Percentiles rank a stretch among this genome's conserved stretches.
phyloP scores from a whole-genome alignment of 2,888 invertebrate genomes.

The Chrysodeixis includens region DNA sequence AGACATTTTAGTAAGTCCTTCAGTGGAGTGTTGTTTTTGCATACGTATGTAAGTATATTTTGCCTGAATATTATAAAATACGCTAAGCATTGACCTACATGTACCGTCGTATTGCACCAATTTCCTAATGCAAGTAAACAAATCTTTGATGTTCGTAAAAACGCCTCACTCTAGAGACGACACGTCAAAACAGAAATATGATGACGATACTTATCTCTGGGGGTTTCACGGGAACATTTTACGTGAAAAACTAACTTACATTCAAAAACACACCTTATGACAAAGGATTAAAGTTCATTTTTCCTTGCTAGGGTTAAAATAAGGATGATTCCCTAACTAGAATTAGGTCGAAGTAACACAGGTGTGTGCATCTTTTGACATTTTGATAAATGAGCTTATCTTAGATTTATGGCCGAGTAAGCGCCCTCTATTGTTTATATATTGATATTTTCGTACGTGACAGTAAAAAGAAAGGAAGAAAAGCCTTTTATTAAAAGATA shows the following conservation, averaged over 20 bases:
- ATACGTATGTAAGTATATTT: slow-evolving; percentile 1
- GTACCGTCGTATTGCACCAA: slow-evolving; percentile 39
- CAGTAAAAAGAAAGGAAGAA: slow-evolving; percentile 61
- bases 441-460: slow-evolving; percentile 60
- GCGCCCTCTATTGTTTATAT: slow-evolving; percentile 64
- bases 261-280: slow-evolving; percentile 49
- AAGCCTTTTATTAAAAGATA: slow-evolving; percentile 9
- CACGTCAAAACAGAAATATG: slow-evolving; percentile 75
- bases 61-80: slow-evolving; percentile 6
- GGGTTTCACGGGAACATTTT: slow-evolving; percentile 56
- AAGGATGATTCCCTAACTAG: slow-evolving; percentile 55
- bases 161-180: slow-evolving; percentile 49
- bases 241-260: slow-evolving; percentile 52
- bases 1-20: too few relatives aligned
- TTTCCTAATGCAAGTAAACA: slow-evolving; percentile 55
- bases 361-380: slow-evolving; percentile 74
- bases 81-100: slow-evolving; percentile 9
- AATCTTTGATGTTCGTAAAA: slow-evolving; percentile 40
- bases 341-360: slow-evolving; percentile 72
- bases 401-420: slow-evolving; percentile 63
- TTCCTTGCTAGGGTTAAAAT: slow-evolving; percentile 23
- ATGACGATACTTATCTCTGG: slow-evolving; percentile 70
- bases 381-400: slow-evolving; percentile 71
- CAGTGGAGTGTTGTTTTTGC: too few relatives aligned
- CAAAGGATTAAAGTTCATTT: slow-evolving; percentile 37